Conservation (phyloP, 1,140 invertebrate species). For the Drosophila bocqueti region DNA sequence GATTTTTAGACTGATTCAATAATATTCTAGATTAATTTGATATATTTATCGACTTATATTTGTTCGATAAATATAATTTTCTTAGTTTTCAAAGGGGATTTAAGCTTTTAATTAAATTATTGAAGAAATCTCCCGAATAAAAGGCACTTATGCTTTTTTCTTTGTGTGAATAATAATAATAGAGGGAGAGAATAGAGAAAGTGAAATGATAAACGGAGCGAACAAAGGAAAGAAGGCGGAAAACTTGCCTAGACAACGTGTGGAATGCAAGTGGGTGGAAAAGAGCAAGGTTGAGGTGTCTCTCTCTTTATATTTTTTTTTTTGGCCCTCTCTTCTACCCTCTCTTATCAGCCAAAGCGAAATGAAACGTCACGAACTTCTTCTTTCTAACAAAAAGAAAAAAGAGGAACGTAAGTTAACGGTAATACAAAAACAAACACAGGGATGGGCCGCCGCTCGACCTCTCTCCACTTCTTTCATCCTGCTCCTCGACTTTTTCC, state of each 20-base stretch:
- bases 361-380: constrained; percentile 64
- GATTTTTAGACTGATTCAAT: too few relatives aligned
- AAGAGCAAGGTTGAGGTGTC: constrained; percentile 9
- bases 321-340: constrained; percentile 3
- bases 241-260: constrained; percentile 48
- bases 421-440: constrained; percentile 74
- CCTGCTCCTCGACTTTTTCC: background rate
- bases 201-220: constrained; percentile 37
- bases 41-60: background rate
- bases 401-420: constrained; percentile 34
- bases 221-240: constrained; percentile 19
- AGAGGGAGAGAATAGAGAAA: constrained; percentile 26
- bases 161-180: constrained; percentile 2
- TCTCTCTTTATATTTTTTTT: background rate
- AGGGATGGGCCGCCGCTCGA: constrained; percentile 30
- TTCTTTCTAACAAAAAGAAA: constrained; percentile 1
- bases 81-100: background rate
- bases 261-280: constrained; percentile 43
- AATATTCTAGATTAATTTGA: background rate
- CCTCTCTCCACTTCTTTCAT: background rate
- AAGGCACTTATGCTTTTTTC: background rate
- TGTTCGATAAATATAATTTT: background rate
- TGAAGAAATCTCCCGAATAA: background rate
- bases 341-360: constrained; percentile 46
- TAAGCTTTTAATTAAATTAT: too few relatives aligned